Evolutionary conservation across 2,888 invertebrate species (phyloP).

Genomic region (Drosophila melanocephala): DNA sequence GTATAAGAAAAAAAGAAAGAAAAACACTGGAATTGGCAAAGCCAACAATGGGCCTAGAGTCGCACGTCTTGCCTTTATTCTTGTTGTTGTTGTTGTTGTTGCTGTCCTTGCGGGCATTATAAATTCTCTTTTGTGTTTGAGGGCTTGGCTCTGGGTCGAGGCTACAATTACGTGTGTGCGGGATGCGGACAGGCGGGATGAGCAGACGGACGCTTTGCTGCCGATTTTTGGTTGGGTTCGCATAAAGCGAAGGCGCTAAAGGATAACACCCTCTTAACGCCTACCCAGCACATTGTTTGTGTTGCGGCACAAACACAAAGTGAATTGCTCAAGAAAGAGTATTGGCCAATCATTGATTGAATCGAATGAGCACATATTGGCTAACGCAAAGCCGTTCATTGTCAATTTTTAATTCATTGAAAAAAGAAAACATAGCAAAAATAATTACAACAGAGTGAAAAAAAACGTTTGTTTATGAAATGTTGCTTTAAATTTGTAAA

Average conservation of each 20-base stretch:
- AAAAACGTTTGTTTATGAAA: accelerated
- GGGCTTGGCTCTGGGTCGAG: conserved; percentile 36
- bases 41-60: conserved; percentile 53
- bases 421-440: background rate
- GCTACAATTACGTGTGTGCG: conserved; percentile 77
- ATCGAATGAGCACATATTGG: conserved; percentile 8
- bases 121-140: conserved; percentile 58
- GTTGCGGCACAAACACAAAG: conserved; percentile 53
- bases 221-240: conserved; percentile 48
- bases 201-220: conserved; percentile 37
- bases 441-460: too few relatives aligned
- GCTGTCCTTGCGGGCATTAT: conserved; percentile 72
- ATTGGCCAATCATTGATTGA: conserved; percentile 27
- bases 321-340: conserved; percentile 15
- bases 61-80: conserved; percentile 37
- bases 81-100: conserved; percentile 20
- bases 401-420: conserved; percentile 4
- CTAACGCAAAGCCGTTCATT: conserved; percentile 10
- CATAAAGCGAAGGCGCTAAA: conserved; percentile 81
- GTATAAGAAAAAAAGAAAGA: background rate
- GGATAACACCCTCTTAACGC: conserved; percentile 84
- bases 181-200: conserved; percentile 32
- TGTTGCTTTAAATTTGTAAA: background rate
- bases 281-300: conserved; percentile 61
- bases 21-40: conserved; percentile 47